A percentile compares a stretch with the other conserved stretches of the same genome.
Evolutionary conservation across 2,888 invertebrate genomes (phyloP).

Genomic region (Eristalinus sepulchralis): DNA sequence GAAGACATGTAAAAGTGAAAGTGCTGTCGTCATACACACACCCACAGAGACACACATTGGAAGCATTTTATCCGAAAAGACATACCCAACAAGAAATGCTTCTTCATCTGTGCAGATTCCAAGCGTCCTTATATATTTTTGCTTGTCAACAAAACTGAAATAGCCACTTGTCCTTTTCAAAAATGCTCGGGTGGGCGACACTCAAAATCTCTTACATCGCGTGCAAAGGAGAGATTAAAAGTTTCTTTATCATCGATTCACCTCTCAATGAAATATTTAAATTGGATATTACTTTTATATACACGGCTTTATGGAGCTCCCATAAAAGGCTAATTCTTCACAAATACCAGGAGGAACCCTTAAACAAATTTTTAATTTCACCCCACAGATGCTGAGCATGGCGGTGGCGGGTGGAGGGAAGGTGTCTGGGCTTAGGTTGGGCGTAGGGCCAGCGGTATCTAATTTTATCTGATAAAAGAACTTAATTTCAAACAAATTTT

Average conservation of each 20-base stretch:
- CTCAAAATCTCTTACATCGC: not conserved
- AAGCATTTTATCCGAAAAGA: too few species aligned
- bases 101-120: not conserved
- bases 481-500: slow-evolving; percentile 59
- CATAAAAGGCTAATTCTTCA: slow-evolving; percentile 12
- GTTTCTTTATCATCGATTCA: slow-evolving; percentile 37
- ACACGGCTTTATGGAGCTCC: slow-evolving; percentile 22
- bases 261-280: slow-evolving; percentile 49
- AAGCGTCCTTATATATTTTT: not conserved
- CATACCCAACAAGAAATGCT: too few species aligned
- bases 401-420: not conserved
- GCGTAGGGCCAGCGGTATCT: slow-evolving; percentile 33
- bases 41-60: too few species aligned
- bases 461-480: slow-evolving; percentile 53
- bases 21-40: too few species aligned
- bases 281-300: slow-evolving; percentile 33
- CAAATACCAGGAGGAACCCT: slow-evolving; percentile 25
- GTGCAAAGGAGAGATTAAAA: slow-evolving; percentile 24
- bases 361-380: slow-evolving; percentile 55
- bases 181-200: not conserved
- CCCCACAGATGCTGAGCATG: not conserved
- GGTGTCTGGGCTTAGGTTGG: not conserved
- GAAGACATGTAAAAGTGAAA: too few species aligned
- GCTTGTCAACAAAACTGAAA: not conserved
- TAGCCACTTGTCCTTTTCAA: not conserved